Evolutionary conservation across 2,113 vertebrate genomes (phyloP), one percentile per base, ranked within the genome.

Genomic region (Atherinomorus stipes): DNA sequence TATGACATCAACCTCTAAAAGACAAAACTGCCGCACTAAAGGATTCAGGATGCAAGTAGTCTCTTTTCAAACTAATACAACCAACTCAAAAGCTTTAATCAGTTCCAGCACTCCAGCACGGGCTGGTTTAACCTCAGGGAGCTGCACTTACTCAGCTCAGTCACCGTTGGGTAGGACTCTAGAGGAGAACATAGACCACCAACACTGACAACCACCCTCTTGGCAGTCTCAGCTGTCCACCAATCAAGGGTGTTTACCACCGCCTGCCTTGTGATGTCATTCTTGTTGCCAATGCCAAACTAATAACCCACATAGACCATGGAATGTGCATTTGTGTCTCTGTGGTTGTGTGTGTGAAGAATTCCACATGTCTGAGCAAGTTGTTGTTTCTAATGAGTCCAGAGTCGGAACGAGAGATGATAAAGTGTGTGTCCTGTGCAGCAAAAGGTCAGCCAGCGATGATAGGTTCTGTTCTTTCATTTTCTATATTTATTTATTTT

Each of bases 191-290:
- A 19, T 44, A 69, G 92, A 93, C 93, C 93, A 93, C 92, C 91
- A 89, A 82, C 91, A 81, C 64, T 68, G 87, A 88, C 89, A 84
- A 68, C 78, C 85, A 78, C 83, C 74, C 57, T 79, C 78, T 86
- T 91, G 90, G 92, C 91, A 90, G 89, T 40, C 80, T 81, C 70
- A 83, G 84, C 87, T 76, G 77, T 89, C 82, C 81, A 89, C 88
- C 91, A 91, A 92, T 93, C 91, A 92, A 84, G 78, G 71, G 71
- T 91, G 90, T 90, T 93, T 91, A 92, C 90, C 78, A 21, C 86
- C 25, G 81, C 83, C 80, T 80, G 89, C 81, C 84, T 88, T 44
- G 60, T 93, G 91, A 94, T 90, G 91, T 94, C 91, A 93, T 90
- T 78, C 72, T 65, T 11, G 45, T 68, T 78, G 60, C 77, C 58